Evolutionary conservation across 2,113 vertebrate genomes (phyloP).

Genomic region (Danio rerio): DNA sequence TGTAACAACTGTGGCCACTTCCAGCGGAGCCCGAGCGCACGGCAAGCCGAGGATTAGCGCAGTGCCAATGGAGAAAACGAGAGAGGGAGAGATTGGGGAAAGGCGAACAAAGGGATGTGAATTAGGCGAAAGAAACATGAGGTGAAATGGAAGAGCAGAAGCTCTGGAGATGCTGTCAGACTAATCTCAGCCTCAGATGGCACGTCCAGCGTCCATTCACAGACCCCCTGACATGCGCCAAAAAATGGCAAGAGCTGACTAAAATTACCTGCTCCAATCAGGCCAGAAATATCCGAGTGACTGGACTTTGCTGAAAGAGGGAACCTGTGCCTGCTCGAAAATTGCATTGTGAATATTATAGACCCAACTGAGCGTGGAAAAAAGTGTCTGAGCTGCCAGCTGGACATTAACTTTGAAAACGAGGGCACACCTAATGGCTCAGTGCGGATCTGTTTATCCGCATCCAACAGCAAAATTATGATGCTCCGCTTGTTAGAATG

Average conservation of each 20-base stretch:
- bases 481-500: no score
- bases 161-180: conserved; percentile 10
- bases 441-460: background rate
- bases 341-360: background rate
- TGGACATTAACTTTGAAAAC: background rate
- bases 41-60: background rate
- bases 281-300: background rate
- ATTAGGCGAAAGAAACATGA: background rate
- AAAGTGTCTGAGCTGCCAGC: background rate
- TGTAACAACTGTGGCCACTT: conserved; percentile 24
- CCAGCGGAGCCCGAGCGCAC: background rate
- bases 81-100: background rate
- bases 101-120: conserved; percentile 16
- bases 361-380: background rate
- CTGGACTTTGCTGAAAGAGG: conserved; percentile 1
- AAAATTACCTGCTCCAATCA: conserved; percentile 24
- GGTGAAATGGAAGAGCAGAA: conserved; percentile 18
- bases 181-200: conserved; percentile 11
- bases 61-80: background rate
- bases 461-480: background rate
- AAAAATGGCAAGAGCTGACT: background rate
- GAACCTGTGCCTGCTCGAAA: background rate
- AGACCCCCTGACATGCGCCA: conserved; percentile 1
- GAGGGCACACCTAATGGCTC: background rate
- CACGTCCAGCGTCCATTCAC: background rate